phyloP scores from a whole-genome alignment of 2,888 invertebrate genomes.

The Ornithoptera priamus region DNA sequence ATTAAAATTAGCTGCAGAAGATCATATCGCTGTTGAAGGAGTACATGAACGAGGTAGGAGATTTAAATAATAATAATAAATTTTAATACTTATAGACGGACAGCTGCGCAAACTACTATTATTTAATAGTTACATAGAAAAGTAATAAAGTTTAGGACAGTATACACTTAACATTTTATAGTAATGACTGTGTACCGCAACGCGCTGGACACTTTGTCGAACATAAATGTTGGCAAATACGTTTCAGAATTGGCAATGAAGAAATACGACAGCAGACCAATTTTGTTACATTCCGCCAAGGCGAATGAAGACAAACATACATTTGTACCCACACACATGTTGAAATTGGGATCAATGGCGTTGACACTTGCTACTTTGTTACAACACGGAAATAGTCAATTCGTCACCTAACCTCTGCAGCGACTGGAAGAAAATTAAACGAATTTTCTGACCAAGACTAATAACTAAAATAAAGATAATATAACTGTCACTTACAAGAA shows the following conservation, averaged over 20 bases:
- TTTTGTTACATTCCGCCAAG: conserved; percentile 7
- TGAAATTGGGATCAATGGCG: background rate
- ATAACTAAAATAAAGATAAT: too few relatives aligned
- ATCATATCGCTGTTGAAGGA: too few relatives aligned
- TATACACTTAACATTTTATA: background rate
- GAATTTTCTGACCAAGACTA: too few relatives aligned
- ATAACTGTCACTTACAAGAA: too few relatives aligned
- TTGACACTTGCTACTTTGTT: background rate
- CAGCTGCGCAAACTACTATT: too few relatives aligned
- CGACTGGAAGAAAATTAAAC: background rate
- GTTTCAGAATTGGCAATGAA: conserved; percentile 7
- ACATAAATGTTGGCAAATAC: conserved; percentile 4
- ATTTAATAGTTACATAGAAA: too few relatives aligned
- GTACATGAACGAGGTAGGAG: too few relatives aligned
- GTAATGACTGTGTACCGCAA: background rate
- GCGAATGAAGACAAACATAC: conserved; percentile 1
- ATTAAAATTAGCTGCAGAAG: too few relatives aligned
- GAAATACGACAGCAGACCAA: conserved; percentile 6
- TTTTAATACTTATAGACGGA: too few relatives aligned
- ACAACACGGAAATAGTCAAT: background rate
- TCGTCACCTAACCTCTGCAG: background rate
- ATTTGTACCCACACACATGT: background rate
- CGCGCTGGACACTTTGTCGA: background rate
- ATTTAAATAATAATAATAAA: too few relatives aligned
- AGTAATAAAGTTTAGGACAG: too few relatives aligned